phyloP scores from a whole-genome alignment of 1,140 invertebrate genomes.

The Aphelenchoides avenae region DNA sequence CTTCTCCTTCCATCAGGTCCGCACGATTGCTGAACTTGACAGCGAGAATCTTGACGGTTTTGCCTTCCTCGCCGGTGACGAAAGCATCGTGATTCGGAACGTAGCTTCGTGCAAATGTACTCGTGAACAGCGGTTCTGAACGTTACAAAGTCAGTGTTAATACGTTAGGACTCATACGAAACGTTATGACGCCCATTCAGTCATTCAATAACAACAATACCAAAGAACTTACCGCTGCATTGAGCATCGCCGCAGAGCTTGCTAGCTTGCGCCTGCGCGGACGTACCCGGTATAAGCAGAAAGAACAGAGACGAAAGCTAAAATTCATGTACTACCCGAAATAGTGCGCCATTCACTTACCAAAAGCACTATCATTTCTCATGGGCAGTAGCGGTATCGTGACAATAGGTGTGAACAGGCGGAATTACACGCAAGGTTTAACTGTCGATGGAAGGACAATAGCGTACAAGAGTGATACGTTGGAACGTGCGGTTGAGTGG shows the following conservation, averaged over 20 bases:
- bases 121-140: neutral
- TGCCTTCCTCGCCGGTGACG: constrained; percentile 5
- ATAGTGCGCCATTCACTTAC: too few species aligned
- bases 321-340: too few species aligned
- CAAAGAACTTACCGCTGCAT: constrained; percentile 1
- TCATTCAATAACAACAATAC: neutral
- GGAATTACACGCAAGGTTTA: too few species aligned
- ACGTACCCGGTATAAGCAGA: neutral
- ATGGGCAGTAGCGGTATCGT: too few species aligned
- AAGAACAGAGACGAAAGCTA: constrained; percentile 2
- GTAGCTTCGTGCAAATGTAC: neutral
- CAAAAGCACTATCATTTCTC: too few species aligned
- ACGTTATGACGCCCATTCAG: too few species aligned
- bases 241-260: constrained; percentile 8
- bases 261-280: constrained; percentile 5
- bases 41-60: constrained; percentile 3
- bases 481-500: too few species aligned
- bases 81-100: neutral
- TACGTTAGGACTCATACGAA: too few species aligned
- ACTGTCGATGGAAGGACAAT: too few species aligned
- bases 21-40: constrained; percentile 14
- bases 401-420: too few species aligned
- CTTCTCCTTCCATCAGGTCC: constrained; percentile 11
- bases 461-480: too few species aligned
- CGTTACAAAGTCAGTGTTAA: too few species aligned